Base-by-base conservation (phyloP, 2,888 invertebrate genomes). In the Heteromurus nitidus region DNA sequence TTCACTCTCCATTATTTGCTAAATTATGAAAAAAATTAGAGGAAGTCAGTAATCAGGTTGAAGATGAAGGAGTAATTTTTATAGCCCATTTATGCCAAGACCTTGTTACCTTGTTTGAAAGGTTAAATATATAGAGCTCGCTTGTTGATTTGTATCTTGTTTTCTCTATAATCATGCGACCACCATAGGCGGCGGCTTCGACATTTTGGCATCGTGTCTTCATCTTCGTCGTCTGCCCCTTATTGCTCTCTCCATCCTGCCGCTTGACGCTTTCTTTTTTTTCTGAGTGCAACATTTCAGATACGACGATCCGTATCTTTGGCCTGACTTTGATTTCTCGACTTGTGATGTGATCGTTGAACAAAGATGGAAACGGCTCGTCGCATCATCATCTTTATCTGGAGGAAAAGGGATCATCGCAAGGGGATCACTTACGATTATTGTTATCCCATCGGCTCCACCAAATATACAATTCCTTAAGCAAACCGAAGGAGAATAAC, bases 31-130 rank as follows among this genome's bases (percentile, higher is more conserved):
- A 9, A 22, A 22, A 58, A 24, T 24, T 58, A 22, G n/a, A 58
- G 3, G 9, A n/a, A 18, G 50, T 16, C n/a, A 18, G 20, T 50
- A n/a, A n/a, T 55, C 7, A 22, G 47, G 47, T n/a, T 50, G 50
- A n/a, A n/a, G n/a, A 50, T n/a, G 26, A 24, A 62, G 50, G 70
- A 72, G 65, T 65, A 67, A 72, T 80, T 80, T 77, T 80, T 80
- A 80, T 72, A 47, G 30, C 42, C 80, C 72, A 72, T 67, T 72
- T 72, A 72, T 72, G 72, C 80, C 72, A 79, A 26, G 42, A 79
- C 62, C 80, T 80, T 73, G 80, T 80, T 80, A 80, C 73, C 80
- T 69, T 20, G 11, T 76, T 73, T 80, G 80, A 80, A 74, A 80
- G 80, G 68, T 73, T 73, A 80, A 73, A 74, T 73, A 73, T 62